These are phyloP conservation scores for Rattus rattus DNA, from an alignment of 2,113 vertebrate species.

Conservation along the genomic window DNA sequence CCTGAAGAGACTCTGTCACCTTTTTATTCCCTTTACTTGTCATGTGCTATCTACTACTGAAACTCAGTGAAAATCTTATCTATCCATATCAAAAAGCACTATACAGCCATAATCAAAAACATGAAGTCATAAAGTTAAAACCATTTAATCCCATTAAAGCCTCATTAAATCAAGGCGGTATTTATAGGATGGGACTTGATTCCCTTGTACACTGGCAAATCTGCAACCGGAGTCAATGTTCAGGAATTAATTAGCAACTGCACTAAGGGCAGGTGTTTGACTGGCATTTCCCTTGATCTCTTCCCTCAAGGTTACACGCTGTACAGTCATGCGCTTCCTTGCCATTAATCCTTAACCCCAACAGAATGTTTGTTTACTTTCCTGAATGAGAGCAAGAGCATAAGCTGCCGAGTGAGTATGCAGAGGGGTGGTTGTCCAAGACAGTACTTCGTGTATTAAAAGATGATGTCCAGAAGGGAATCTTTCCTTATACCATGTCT, in stretches of 20 bases:
- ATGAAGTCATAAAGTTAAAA: slow-evolving; percentile 82
- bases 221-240: slow-evolving; percentile 71
- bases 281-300: slow-evolving; percentile 78
- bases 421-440: slow-evolving; percentile 1
- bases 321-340: slow-evolving; percentile 70
- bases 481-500: neutral
- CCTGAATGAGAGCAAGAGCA: slow-evolving; percentile 53
- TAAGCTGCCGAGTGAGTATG: slow-evolving; percentile 50
- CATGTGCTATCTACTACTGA: slow-evolving; percentile 42
- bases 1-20: neutral
- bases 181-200: slow-evolving; percentile 77
- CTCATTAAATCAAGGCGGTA: slow-evolving; percentile 82
- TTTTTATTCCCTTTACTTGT: slow-evolving; percentile 38
- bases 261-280: slow-evolving; percentile 75
- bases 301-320: slow-evolving; percentile 74
- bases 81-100: slow-evolving; percentile 67
- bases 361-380: slow-evolving; percentile 73
- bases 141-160: slow-evolving; percentile 82
- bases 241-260: slow-evolving; percentile 82
- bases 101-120: slow-evolving; percentile 76
- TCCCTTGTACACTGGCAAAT: slow-evolving; percentile 77
- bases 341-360: slow-evolving; percentile 79
- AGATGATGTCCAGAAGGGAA: neutral
- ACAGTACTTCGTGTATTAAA: slow-evolving; percentile 18
- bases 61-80: slow-evolving; percentile 68